Conservation (phyloP, 2,797 vertebrate genomes). For the Amblyraja radiata region DNA sequence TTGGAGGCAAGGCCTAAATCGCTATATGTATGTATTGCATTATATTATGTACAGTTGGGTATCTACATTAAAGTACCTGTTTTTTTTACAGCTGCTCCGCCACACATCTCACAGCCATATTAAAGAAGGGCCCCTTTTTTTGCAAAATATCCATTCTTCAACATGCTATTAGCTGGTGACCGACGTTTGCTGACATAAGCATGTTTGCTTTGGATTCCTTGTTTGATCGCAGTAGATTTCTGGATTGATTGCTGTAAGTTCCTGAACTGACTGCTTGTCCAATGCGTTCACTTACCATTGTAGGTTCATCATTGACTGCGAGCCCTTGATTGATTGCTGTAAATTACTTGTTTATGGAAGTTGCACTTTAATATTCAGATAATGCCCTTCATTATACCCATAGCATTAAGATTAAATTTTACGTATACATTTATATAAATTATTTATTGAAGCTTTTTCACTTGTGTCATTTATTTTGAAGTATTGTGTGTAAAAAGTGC, state of each 20-base stretch:
- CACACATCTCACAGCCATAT: neutral
- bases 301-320: too few species aligned
- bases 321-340: neutral
- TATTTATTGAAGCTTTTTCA: neutral
- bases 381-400: neutral
- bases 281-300: too few species aligned
- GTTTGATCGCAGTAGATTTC: too few species aligned
- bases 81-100: conserved; percentile 7
- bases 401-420: neutral
- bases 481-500: neutral
- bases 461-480: neutral
- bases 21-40: neutral
- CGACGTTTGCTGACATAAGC: neutral
- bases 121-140: neutral
- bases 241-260: too few species aligned
- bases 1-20: too few species aligned
- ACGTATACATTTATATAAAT: neutral
- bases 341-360: neutral
- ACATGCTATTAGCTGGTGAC: neutral
- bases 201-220: neutral
- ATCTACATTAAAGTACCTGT: neutral
- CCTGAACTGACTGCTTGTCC: too few species aligned
- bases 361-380: neutral
- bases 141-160: neutral
- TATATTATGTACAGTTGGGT: neutral